Conservation (phyloP, 2,797 vertebrate genomes). For the Alauda arvensis region DNA sequence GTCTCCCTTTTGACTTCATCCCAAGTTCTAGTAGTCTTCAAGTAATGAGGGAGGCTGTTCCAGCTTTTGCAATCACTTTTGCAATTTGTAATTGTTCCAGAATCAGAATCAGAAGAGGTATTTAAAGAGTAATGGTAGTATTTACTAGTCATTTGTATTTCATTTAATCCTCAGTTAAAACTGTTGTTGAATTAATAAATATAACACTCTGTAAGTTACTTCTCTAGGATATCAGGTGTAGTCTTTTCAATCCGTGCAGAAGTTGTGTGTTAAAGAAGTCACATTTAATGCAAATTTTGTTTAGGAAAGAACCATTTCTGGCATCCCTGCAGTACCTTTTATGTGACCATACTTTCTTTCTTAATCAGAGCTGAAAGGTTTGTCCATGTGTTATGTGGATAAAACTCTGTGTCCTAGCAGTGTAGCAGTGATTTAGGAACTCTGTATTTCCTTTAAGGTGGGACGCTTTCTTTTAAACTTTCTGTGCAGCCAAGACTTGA, state of each 20-base stretch:
- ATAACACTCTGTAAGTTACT: background rate
- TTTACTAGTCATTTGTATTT: background rate
- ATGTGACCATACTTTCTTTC: background rate
- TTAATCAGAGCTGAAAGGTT: background rate
- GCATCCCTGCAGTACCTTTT: background rate
- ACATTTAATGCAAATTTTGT: rapidly evolving
- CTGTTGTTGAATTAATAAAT: background rate
- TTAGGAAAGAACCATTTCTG: background rate
- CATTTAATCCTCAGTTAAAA: background rate
- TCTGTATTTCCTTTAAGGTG: background rate
- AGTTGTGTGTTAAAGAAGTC: background rate
- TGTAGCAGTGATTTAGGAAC: background rate
- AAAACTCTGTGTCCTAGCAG: background rate
- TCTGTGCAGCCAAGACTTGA: background rate
- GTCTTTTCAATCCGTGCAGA: background rate
- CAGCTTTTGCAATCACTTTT: background rate
- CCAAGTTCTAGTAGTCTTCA: background rate
- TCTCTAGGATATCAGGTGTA: background rate
- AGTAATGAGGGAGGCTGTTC: background rate
- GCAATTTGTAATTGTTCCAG: background rate
- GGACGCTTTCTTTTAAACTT: background rate
- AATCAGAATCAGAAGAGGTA: background rate
- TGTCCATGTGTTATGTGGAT: background rate
- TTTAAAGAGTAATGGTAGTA: background rate
- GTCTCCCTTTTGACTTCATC: slow-evolving; percentile 20